phyloP scores from a whole-genome alignment of 2,113 vertebrate genomes.

The Columba janthina region DNA sequence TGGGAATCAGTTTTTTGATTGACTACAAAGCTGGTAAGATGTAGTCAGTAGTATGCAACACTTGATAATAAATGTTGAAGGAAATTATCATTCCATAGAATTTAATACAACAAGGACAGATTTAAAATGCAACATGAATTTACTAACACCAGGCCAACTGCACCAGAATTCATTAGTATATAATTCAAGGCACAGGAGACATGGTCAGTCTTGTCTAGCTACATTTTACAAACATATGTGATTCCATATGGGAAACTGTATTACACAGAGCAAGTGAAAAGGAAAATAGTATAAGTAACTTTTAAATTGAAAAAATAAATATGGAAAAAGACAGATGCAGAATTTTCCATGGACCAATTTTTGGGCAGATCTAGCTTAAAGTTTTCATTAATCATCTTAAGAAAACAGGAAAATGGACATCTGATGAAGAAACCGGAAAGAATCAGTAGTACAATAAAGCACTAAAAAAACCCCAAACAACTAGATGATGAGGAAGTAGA shows the following conservation, averaged over 20 bases:
- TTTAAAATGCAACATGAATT: not conserved
- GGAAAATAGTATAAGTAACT: not conserved
- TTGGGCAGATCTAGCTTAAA: not conserved
- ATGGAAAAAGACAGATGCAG: not conserved
- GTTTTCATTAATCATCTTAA: not conserved
- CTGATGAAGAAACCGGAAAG: not conserved
- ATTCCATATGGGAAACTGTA: not conserved
- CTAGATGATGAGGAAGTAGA: not conserved
- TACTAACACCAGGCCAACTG: not conserved
- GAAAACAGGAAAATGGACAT: not conserved
- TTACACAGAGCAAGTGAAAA: not conserved
- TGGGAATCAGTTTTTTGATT: not conserved
- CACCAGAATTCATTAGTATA: not conserved
- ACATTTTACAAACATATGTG: not conserved
- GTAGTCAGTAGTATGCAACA: not conserved
- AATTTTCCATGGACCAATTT: not conserved
- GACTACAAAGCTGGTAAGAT: not conserved
- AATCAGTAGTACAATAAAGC: not conserved
- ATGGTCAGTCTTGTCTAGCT: not conserved
- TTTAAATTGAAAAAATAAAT: not conserved
- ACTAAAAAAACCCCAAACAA: not conserved
- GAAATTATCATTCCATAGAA: not conserved
- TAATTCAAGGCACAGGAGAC: not conserved
- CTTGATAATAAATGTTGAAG: not conserved
- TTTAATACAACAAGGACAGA: not conserved